Conservation (phyloP, 2,888 invertebrate species). For the Elysia crispata region DNA sequence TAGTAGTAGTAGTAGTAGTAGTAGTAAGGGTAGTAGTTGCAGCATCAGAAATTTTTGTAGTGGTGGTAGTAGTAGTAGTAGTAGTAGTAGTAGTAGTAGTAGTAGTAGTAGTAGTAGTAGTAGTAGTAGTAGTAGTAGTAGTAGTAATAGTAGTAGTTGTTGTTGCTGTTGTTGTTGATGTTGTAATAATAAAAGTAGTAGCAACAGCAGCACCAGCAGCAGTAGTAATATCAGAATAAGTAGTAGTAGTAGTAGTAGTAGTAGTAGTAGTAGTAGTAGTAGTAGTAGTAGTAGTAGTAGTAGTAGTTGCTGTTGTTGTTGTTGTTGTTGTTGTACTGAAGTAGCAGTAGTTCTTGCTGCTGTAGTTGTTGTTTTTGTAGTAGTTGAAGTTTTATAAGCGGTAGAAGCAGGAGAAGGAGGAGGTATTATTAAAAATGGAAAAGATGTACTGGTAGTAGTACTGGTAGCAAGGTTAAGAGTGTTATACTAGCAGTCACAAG, state of each 20-base stretch:
- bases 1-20: constrained; percentile 20
- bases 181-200: too few species aligned
- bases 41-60: neutral
- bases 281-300: constrained; percentile 3
- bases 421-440: too few species aligned
- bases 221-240: too few species aligned
- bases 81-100: constrained; percentile 31
- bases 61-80: constrained; percentile 26
- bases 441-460: too few species aligned
- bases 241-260: constrained; percentile 9
- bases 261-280: constrained; percentile 20
- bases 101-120: constrained; percentile 27
- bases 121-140: constrained; percentile 26
- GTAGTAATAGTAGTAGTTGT: constrained; percentile 3
- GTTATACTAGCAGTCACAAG: too few species aligned
- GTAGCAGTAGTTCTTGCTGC: neutral
- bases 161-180: neutral
- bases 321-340: neutral
- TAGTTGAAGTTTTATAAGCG: too few species aligned
- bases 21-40: neutral
- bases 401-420: too few species aligned
- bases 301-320: neutral
- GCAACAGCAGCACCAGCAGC: neutral
- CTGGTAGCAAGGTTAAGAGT: too few species aligned
- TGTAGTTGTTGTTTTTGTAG: too few species aligned